Evolutionary conservation across 1,140 invertebrate genomes (phyloP).

Genomic region (Doryteuthis pealeii): DNA sequence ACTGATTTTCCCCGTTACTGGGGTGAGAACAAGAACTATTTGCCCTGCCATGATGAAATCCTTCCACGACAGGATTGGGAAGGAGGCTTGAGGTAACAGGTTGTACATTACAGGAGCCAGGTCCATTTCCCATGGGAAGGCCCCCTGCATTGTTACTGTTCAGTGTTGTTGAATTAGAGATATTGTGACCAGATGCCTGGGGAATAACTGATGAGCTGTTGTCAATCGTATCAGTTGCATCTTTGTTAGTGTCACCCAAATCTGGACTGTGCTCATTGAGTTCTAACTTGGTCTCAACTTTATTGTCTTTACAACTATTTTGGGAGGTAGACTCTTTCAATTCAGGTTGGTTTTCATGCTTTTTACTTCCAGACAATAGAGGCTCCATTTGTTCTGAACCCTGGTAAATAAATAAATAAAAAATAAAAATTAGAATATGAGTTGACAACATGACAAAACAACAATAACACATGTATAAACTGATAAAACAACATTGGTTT

Average conservation of each 20-base stretch:
- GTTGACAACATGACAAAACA: no score
- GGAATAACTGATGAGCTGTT: background rate
- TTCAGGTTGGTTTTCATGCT: background rate
- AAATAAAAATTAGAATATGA: slow-evolving; percentile 1
- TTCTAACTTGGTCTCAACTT: background rate
- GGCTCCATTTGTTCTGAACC: slow-evolving; percentile 7
- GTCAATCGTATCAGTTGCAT: background rate
- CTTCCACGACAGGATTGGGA: no score
- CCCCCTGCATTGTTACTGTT: background rate
- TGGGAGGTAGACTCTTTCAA: background rate
- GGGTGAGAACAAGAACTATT: no score
- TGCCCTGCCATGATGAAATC: no score
- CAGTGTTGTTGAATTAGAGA: no score
- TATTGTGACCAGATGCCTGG: no score
- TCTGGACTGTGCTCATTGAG: background rate
- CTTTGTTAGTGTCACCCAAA: background rate
- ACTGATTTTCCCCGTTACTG: no score
- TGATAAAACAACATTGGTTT: no score
- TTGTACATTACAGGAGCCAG: background rate
- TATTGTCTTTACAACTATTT: background rate
- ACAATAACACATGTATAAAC: no score
- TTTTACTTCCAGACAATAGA: background rate
- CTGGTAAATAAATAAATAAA: background rate
- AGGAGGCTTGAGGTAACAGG: slow-evolving; percentile 5
- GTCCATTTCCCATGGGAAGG: background rate